phyloP scores from a whole-genome alignment of 2,797 vertebrate species.

The Onychomys leucogaster region DNA sequence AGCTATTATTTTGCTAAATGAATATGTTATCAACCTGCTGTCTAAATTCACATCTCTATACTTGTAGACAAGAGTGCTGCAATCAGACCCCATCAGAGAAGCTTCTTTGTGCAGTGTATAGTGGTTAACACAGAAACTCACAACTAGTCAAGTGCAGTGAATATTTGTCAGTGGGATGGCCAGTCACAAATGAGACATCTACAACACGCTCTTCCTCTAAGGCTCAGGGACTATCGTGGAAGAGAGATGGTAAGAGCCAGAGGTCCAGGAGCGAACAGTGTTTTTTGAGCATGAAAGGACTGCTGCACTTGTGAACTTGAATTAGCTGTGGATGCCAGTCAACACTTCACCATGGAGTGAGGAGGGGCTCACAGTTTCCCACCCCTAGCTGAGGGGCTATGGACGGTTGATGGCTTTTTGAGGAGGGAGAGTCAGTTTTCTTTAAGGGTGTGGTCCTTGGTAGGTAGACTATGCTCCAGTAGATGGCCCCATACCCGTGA shows the following conservation, averaged over 20 bases:
- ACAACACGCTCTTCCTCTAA: background rate
- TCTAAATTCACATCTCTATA: background rate
- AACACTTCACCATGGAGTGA: background rate
- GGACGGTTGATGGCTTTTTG: background rate
- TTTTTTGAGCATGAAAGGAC: background rate
- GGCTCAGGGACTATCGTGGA: too few relatives aligned
- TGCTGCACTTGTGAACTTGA: rapidly evolving
- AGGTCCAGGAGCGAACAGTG: background rate
- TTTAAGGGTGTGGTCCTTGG: background rate
- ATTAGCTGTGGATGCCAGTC: background rate
- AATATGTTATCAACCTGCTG: background rate
- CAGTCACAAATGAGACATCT: background rate
- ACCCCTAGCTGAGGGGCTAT: background rate
- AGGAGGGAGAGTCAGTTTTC: background rate
- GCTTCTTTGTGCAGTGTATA: background rate
- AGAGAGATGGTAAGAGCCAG: background rate
- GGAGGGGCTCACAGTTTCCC: background rate
- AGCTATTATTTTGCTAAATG: background rate
- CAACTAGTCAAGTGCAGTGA: background rate
- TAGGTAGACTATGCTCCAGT: background rate
- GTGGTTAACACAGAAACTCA: background rate
- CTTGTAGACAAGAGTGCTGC: background rate
- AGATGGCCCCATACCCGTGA: background rate
- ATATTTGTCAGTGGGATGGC: background rate
- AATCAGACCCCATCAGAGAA: background rate